Percentiles rank a stretch among this genome's conserved stretches.
Conservation (phyloP, 2,113 vertebrate genomes). For the Rynchops niger region DNA sequence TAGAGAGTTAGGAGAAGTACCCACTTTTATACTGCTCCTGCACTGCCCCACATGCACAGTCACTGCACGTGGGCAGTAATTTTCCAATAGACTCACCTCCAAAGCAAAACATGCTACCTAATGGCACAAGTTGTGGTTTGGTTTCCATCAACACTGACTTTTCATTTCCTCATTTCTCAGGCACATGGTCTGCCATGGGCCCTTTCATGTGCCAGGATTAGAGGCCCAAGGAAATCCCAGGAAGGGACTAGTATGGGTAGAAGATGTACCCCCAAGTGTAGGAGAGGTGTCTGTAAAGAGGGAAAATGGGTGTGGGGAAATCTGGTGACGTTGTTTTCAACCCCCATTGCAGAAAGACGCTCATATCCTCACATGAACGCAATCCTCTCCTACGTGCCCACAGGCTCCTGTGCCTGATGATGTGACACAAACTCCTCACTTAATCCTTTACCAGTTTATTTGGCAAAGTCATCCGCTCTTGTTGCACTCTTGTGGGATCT, state of each 20-base stretch:
- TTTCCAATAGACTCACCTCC: background rate
- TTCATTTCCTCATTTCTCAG: background rate
- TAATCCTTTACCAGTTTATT: background rate
- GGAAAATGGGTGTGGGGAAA: background rate
- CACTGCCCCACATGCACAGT: background rate
- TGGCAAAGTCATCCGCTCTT: background rate
- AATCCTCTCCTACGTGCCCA: background rate
- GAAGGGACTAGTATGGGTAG: background rate
- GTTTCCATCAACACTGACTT: background rate
- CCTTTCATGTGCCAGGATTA: background rate
- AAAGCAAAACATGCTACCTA: background rate
- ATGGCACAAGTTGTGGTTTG: background rate
- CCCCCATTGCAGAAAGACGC: background rate
- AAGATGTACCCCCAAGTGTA: background rate
- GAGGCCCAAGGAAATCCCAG: background rate
- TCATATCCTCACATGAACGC: background rate
- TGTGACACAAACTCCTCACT: background rate
- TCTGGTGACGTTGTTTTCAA: background rate
- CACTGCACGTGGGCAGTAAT: background rate
- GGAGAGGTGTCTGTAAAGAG: background rate
- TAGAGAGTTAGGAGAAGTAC: background rate
- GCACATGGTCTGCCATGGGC: background rate
- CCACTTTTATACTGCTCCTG: background rate
- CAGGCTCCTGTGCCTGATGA: background rate
- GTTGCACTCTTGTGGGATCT: background rate